These are phyloP conservation scores for Melopsittacus undulatus DNA, from an alignment of 2,797 vertebrate species.

Conservation along the genomic window DNA sequence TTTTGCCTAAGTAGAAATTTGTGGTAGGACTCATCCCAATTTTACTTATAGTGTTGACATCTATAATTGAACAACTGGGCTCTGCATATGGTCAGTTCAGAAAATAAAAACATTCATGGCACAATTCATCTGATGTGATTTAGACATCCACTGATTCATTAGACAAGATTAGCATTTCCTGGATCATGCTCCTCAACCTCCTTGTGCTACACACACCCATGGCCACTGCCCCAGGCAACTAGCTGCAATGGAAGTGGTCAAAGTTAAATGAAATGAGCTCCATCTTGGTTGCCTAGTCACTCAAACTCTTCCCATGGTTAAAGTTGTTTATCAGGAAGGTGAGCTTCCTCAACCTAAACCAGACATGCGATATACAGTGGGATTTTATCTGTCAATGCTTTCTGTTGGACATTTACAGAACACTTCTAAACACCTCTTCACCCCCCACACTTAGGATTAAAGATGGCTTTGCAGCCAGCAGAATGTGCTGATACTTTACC, in stretches of 20 bases:
- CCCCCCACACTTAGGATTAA: background rate
- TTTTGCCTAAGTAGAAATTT: background rate
- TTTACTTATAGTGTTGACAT: background rate
- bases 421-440: background rate
- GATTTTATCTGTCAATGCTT: background rate
- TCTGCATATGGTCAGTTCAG: background rate
- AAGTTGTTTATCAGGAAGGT: background rate
- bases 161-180: background rate
- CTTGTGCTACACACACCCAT: background rate
- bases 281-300: background rate
- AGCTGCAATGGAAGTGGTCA: background rate
- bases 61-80: background rate
- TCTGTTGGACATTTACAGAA: background rate
- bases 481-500: slow-evolving; percentile 78
- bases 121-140: background rate
- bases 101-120: background rate
- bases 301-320: background rate
- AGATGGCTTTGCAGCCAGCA: slow-evolving; percentile 9
- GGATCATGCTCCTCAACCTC: background rate
- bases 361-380: background rate
- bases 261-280: background rate
- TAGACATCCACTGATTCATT: background rate
- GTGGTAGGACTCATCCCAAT: background rate
- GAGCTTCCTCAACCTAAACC: background rate
- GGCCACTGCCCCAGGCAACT: background rate